Evolutionary conservation across 2,113 vertebrate species (phyloP).

Genomic region (Boleophthalmus pectinirostris): DNA sequence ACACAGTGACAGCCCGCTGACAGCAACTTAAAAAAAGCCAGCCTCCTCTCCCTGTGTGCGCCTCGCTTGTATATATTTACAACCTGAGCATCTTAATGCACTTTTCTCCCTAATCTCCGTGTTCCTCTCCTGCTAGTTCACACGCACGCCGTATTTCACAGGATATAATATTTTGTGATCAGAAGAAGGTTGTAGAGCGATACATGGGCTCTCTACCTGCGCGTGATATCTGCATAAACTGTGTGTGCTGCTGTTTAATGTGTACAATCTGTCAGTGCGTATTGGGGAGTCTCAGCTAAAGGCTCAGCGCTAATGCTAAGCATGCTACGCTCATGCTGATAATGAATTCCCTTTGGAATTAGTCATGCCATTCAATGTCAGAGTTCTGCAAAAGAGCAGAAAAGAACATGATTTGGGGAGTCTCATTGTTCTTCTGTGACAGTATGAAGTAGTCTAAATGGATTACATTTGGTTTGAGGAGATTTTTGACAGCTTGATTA

Average conservation of each 20-base stretch:
- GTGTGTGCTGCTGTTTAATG: slow-evolving; percentile 16
- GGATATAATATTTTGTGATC: slow-evolving; percentile 48
- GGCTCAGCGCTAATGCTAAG: neutral
- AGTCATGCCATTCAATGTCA: slow-evolving; percentile 1
- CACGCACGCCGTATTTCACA: slow-evolving; percentile 56
- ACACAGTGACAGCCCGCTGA: slow-evolving; percentile 75
- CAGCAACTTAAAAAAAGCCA: slow-evolving; percentile 72
- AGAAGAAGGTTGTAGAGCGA: slow-evolving; percentile 52
- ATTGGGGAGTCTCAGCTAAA: slow-evolving; percentile 10
- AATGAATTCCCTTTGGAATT: slow-evolving; percentile 13
- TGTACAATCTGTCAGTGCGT: slow-evolving; percentile 16
- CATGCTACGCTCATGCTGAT: slow-evolving; percentile 4
- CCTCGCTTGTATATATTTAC: slow-evolving; percentile 62
- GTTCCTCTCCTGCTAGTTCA: slow-evolving; percentile 51
- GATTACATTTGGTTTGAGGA: slow-evolving; percentile 7
- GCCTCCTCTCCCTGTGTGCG: slow-evolving; percentile 37
- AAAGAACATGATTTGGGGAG: slow-evolving; percentile 6
- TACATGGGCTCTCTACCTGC: slow-evolving; percentile 14
- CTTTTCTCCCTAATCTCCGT: slow-evolving; percentile 47
- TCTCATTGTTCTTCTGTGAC: neutral
- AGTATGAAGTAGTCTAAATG: slow-evolving; percentile 5
- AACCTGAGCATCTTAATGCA: slow-evolving; percentile 62
- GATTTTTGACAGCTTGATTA: neutral
- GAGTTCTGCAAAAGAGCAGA: neutral
- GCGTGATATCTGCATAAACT: slow-evolving; percentile 39